Conservation (phyloP, 2,888 invertebrate species). For the Zaprionus lineosus region DNA sequence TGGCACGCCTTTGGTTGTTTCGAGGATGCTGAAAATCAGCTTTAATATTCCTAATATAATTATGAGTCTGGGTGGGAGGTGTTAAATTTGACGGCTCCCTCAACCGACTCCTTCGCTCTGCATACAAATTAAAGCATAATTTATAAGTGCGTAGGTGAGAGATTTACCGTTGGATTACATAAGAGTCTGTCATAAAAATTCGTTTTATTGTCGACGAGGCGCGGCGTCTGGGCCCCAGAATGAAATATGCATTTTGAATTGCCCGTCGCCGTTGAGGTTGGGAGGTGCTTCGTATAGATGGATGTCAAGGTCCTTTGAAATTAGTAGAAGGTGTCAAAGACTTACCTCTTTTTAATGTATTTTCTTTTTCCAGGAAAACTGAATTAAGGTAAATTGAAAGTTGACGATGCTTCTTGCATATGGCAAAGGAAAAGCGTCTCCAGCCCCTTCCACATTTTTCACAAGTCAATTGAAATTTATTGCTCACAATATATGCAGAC, state of each 20-base stretch:
- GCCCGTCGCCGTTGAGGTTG: conserved; percentile 3
- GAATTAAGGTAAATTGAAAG: too few species aligned
- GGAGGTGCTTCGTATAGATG: too few species aligned
- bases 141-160: conserved; percentile 31
- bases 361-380: too few species aligned
- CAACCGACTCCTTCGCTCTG: conserved; percentile 26
- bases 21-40: conserved; percentile 16
- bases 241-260: conserved; percentile 61
- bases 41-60: conserved; percentile 56
- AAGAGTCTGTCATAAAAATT: conserved; percentile 61
- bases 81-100: too few species aligned
- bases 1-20: conserved; percentile 27
- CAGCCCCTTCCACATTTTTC: conserved; percentile 20
- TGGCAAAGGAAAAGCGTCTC: conserved; percentile 19
- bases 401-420: too few species aligned
- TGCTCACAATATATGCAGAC: too few species aligned
- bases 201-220: conserved; percentile 50
- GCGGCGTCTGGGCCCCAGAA: conserved; percentile 30
- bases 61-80: too few species aligned
- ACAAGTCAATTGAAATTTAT: conserved; percentile 75
- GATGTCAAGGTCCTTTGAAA: too few species aligned
- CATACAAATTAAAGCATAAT: conserved; percentile 74
- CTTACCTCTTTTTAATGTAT: too few species aligned
- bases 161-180: conserved; percentile 19
- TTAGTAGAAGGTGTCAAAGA: too few species aligned